Conservation (phyloP, 2,113 vertebrate species). For the Recurvirostra avosetta region DNA sequence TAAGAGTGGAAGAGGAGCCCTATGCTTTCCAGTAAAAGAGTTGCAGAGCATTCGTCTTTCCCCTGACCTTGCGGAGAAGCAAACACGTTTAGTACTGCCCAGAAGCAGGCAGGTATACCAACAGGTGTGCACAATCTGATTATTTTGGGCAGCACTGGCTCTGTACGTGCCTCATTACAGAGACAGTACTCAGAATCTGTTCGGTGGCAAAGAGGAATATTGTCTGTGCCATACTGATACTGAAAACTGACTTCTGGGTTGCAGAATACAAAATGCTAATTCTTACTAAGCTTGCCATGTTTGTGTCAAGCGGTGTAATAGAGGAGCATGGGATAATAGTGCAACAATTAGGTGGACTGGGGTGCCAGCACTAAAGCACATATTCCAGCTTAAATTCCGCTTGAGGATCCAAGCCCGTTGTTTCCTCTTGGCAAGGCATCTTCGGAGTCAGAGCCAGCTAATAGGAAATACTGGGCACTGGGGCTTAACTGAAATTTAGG, state of each 20-base stretch:
- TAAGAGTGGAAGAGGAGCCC: not conserved
- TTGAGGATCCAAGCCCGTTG: not conserved
- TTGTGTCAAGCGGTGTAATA: not conserved
- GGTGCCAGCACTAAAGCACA: not conserved
- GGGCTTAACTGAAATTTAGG: not conserved
- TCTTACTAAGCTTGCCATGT: not conserved
- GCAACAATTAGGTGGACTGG: not conserved
- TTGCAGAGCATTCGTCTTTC: not conserved
- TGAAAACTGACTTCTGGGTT: not conserved
- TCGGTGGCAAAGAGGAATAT: not conserved
- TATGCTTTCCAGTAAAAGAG: not conserved
- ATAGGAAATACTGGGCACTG: not conserved
- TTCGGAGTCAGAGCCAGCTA: constrained; percentile 22
- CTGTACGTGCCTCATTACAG: not conserved
- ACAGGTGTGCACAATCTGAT: not conserved
- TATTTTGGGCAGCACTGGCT: not conserved
- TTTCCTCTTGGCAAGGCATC: not conserved
- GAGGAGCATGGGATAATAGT: not conserved
- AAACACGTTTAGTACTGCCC: not conserved
- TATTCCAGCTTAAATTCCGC: not conserved
- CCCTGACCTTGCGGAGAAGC: not conserved
- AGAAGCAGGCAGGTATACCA: not conserved
- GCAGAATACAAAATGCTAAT: not conserved
- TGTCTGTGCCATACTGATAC: not conserved
- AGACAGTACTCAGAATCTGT: not conserved